phyloP scores from a whole-genome alignment of 2,888 invertebrate species.

The Deroplatys truncata region DNA sequence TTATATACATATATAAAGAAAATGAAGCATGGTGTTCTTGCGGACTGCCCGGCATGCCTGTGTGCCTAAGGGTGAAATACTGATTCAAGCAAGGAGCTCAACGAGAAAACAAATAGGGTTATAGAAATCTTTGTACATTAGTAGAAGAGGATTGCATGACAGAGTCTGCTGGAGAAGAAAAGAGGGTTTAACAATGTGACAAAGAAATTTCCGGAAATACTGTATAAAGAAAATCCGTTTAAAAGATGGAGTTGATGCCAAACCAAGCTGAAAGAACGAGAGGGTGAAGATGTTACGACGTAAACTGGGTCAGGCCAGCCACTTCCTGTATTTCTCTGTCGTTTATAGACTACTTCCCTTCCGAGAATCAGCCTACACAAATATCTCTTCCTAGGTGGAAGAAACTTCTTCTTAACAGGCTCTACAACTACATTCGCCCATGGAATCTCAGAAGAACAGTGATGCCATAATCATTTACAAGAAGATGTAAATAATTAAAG shows the following conservation, averaged over 20 bases:
- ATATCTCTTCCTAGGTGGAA: too few relatives aligned
- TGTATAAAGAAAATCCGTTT: not conserved
- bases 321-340: not conserved
- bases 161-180: not conserved
- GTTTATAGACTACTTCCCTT: not conserved
- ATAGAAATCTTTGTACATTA: not conserved
- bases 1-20: too few relatives aligned
- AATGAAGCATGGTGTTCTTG: too few relatives aligned
- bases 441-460: too few relatives aligned
- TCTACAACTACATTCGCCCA: too few relatives aligned
- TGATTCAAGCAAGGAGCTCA: too few relatives aligned
- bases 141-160: not conserved
- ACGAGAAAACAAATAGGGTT: not conserved
- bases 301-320: not conserved
- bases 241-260: not conserved
- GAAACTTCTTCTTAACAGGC: too few relatives aligned
- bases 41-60: accelerated
- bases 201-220: not conserved
- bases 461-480: too few relatives aligned
- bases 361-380: not conserved
- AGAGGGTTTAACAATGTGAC: not conserved
- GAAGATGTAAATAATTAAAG: too few relatives aligned
- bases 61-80: too few relatives aligned
- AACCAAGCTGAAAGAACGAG: not conserved
- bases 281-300: not conserved